Base-by-base conservation (phyloP, 1,140 invertebrate genomes). In the Cydia strobilella region DNA sequence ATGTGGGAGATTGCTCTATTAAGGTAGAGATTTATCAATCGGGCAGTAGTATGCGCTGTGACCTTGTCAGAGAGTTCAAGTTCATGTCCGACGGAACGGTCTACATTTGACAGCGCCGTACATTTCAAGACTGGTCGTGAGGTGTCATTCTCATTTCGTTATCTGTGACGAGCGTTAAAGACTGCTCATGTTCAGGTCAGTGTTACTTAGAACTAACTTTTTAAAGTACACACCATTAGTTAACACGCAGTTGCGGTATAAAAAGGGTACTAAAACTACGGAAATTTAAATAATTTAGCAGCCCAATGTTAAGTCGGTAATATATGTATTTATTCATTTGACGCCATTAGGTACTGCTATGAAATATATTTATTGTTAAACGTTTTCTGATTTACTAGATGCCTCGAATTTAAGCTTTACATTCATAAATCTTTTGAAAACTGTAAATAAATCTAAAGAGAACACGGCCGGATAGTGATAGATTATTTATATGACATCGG, bases 71-170 rank as follows among this genome's bases (percentile, higher is more conserved):
- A 73, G 51, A 75, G 74, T 76, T 77, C 79, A 73, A 79, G 75
- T 81, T 82, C 76, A 75, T 74, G 77, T 76, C 62, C 54, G 62
- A 39, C 82, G 18, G 27, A 74, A 23, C 54, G 77, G 74, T 85
- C 80, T 76, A 74, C 51, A 69, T 69, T 69, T 84, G 85, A 84
- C 81, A 82, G 78, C 76, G 73, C 54, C 75, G 72, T 48, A 78
- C 78, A 88, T 83, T 86, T 79, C 82, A 73, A 82, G 31, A 76
- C 77, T 76, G 74, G 74, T 90, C 89, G 89, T 91, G 89, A 91
- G 82, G 84, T 84, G 86, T 91, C 88, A 86, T 83, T 85, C 69
- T 81, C 81, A 84, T 78, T 81, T 83, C 84, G 86, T 87, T 87
- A 86, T 90, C 85, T 85, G 73, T 69, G 75, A 76, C 54, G 75